Evolutionary conservation across 2,888 invertebrate species (phyloP), one percentile per base, ranked within the genome.

Genomic region (Megastigmus dorsalis): DNA sequence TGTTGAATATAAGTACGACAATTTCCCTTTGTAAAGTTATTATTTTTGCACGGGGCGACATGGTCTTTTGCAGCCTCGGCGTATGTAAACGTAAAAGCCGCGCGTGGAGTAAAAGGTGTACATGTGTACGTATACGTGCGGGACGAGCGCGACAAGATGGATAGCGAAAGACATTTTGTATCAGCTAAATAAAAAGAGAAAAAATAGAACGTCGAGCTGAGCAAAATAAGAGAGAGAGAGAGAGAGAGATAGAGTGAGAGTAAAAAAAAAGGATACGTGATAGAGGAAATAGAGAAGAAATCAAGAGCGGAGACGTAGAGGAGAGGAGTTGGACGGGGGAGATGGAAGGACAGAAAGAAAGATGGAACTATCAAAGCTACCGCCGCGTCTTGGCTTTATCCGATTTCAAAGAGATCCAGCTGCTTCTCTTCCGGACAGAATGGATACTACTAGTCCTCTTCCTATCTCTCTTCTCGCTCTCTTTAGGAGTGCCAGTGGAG

Each of bases 331-430:
- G 52, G 65, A 67, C 57, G 10, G 6, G 30, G 55, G 38, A 43
- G 52, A 36, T n/a, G n/a, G n/a, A n/a, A n/a, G n/a, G 43, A 59
- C 54, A 55, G 52, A 71, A n/a, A 45, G 60, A 54, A 54, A 38
- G 33, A 68, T 52, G 54, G 60, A 67, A 73, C 55, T 62, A 63
- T 68, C 55, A 69, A 67, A 54, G 57, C 68, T 74, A 57, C 67
- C 20, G 33, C 52, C 60, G 50, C 69, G 66, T 65, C 60, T 55
- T 36, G 52, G 67, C 74, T 80, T 80, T 77, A 79, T 80, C 76
- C 73, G 76, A 76, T 78, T 79, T 80, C 78, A 78, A 80, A 79
- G 74, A 78, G 77, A 75, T 68, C 54, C 70, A 75, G 67, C 71
- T 62, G 73, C 52, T 54, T 72, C 66, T 28, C 76, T n/a, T n/a